Percentiles rank a stretch among this genome's conserved stretches.
Conservation (phyloP, 2,113 vertebrate genomes). For the Panurus biarmicus region DNA sequence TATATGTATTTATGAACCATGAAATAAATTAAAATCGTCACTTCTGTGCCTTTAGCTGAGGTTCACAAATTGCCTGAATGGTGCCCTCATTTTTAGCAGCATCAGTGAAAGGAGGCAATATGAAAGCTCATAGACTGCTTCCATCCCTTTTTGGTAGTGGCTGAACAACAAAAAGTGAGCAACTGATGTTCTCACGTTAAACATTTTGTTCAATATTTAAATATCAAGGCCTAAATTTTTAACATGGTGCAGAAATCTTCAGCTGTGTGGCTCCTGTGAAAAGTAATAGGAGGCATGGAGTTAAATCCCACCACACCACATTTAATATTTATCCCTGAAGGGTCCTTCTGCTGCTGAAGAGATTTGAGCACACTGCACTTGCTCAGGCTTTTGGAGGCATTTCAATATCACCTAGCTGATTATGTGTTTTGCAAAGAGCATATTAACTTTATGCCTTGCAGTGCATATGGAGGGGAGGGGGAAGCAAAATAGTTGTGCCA, state of each 20-base stretch:
- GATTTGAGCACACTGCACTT: background rate
- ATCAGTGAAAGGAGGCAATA: background rate
- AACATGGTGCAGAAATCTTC: background rate
- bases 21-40: background rate
- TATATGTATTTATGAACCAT: background rate
- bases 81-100: background rate
- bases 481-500: background rate
- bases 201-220: slow-evolving; percentile 52
- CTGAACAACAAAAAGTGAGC: background rate
- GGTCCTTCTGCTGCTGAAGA: background rate
- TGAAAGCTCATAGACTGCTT: background rate
- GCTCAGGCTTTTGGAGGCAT: background rate
- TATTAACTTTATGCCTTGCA: background rate
- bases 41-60: background rate
- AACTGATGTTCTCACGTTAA: background rate
- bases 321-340: slow-evolving; percentile 37
- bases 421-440: background rate
- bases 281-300: background rate
- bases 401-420: background rate
- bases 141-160: background rate
- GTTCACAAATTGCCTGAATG: background rate
- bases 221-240: slow-evolving; percentile 38
- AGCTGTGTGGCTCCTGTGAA: background rate
- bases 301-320: background rate
- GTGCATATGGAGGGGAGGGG: background rate